phyloP scores from a whole-genome alignment of 2,888 invertebrate species.

The Eristalinus aeneus region DNA sequence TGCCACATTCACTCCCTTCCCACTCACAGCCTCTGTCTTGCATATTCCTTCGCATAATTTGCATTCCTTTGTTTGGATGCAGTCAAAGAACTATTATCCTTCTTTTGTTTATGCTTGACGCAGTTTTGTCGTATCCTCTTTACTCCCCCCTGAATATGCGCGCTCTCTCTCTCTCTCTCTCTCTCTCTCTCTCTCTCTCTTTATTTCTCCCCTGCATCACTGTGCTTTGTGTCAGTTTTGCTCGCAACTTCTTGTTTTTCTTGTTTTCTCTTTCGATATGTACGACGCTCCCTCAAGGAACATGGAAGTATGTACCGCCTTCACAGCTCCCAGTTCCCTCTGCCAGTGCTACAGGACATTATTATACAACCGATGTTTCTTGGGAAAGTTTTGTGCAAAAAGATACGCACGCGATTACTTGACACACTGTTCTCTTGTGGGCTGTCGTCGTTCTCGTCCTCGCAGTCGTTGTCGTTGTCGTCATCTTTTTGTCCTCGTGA shows the following conservation, averaged over 20 bases:
- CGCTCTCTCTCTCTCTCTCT: background rate
- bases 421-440: conserved; percentile 21
- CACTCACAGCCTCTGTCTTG: background rate
- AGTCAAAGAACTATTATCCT: conserved; percentile 25
- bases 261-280: background rate
- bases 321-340: background rate
- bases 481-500: conserved; percentile 12
- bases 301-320: background rate
- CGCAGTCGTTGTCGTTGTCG: background rate
- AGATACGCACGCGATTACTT: conserved; percentile 20
- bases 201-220: background rate
- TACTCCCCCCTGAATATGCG: background rate
- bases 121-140: conserved; percentile 19
- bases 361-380: conserved; percentile 14
- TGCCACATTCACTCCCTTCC: background rate
- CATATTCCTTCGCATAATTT: conserved; percentile 4
- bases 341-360: background rate
- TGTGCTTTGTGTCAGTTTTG: background rate
- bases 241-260: conserved; percentile 19
- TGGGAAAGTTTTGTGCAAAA: background rate
- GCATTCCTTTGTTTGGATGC: conserved; percentile 14
- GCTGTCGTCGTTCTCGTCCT: background rate
- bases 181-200: no score
- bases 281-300: conserved; percentile 27
- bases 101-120: conserved; percentile 25